Evolutionary conservation across 2,797 vertebrate genomes (phyloP), one percentile per base, ranked within the genome.

Genomic region (Ptychobarbus kaznakovi): DNA sequence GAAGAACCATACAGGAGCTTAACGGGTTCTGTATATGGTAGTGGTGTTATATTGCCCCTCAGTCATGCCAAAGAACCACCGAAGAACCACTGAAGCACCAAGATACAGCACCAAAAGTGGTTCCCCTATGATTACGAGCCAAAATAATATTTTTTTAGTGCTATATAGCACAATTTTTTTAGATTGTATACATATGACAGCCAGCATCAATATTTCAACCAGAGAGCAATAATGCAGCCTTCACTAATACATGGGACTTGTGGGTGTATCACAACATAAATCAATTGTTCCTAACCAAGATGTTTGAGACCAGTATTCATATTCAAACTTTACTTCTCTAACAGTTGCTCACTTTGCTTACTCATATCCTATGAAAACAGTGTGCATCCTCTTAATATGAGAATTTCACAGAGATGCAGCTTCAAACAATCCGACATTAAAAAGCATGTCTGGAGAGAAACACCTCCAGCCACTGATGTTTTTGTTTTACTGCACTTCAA

Each of bases 361-460:
- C 44, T 72, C 32, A 49, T 61, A 25, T 53, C 58, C 68, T 74
- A 75, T 83, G n/a, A 66, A 78, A 80, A 74, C 46, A 72, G 68
- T 61, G 38, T 65, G 74, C 76, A 83, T 76, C 22, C 63, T 75
- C 44, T 38, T 77, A 63, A 79, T 83, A 74, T 79, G 75, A 85
- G 75, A 87, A 75, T 85, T 87, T 82, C 83, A 89, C 80, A 87
- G 80, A 79, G 82, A 85, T 78, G 83, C 72, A 68, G 61, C 83
- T 89, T 89, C 86, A 87, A 87, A 89, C 82, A 42, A 38, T 53
- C 61, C 35, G 8, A 86, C 83, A 87, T 86, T 79, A 86, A 83
- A 82, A 82, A 85, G 75, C 63, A 82, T 82, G 72, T 78, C 82
- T 83, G 58, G 7, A 68, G 80, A 86, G 86, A 74, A 75, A 80